A percentile compares a stretch with the other conserved stretches of the same genome.
Evolutionary conservation across 2,113 vertebrate genomes (phyloP).

Genomic region (Ranitomeya imitator): DNA sequence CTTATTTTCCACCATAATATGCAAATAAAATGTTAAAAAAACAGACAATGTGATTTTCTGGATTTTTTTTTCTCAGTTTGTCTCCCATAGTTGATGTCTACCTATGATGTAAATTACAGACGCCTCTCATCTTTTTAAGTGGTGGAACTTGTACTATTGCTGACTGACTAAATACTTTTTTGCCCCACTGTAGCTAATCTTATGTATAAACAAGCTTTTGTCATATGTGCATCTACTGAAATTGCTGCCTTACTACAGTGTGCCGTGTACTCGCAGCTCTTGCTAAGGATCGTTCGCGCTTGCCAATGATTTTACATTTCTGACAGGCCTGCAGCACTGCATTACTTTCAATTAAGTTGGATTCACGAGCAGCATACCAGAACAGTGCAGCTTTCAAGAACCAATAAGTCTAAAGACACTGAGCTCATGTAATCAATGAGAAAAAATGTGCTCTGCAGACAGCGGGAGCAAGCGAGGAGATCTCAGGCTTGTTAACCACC

Average conservation of each 20-base stretch:
- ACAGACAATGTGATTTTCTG: no score
- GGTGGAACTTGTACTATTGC: no score
- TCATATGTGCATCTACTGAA: no score
- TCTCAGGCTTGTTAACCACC: constrained; percentile 29
- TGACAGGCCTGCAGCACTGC: constrained; percentile 60
- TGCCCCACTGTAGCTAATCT: no score
- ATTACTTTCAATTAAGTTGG: constrained; percentile 65
- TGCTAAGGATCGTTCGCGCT: constrained; percentile 18
- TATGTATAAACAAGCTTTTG: no score
- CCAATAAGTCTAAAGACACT: constrained; percentile 62
- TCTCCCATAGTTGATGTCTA: no score
- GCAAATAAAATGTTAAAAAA: no score
- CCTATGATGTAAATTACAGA: no score
- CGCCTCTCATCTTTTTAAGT: no score
- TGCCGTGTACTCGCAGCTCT: background rate
- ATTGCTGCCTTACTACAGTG: background rate
- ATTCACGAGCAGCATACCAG: constrained; percentile 62
- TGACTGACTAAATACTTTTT: no score
- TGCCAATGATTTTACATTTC: constrained; percentile 67
- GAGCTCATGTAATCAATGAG: constrained; percentile 61
- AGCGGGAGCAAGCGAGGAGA: constrained; percentile 16
- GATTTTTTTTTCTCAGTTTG: no score
- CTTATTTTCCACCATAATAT: no score
- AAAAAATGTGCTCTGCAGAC: constrained; percentile 7
- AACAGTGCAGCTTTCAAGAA: constrained; percentile 60